These are phyloP conservation scores for Meandrina meandrites DNA, from an alignment of 92 coral and sea anemone species.

Conservation along the genomic window DNA sequence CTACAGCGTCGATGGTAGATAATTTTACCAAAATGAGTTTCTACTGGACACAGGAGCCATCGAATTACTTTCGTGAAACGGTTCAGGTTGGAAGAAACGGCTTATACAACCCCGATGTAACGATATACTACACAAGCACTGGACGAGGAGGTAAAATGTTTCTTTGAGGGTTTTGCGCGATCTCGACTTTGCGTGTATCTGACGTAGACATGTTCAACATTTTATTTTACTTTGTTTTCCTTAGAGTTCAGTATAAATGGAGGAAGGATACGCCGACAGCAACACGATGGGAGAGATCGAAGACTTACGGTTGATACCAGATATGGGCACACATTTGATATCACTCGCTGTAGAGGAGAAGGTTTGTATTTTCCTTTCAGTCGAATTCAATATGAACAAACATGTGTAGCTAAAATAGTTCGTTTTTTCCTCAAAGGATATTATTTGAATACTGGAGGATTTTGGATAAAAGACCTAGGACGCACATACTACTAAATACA, in stretches of 20 bases:
- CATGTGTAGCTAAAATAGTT: not conserved
- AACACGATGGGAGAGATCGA: not conserved
- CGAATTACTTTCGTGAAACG: not conserved
- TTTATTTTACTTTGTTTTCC: not conserved
- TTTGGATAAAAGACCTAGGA: not conserved
- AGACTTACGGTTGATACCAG: not conserved
- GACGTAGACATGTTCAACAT: not conserved
- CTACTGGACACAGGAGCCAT: not conserved
- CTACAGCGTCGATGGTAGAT: not conserved
- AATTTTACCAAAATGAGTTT: not conserved
- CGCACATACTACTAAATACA: not conserved
- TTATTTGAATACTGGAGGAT: not conserved
- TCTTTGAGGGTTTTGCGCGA: not conserved
- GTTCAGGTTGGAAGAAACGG: not conserved
- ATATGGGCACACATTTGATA: not conserved
- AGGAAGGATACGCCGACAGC: not conserved
- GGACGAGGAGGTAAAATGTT: slow-evolving; percentile 9
- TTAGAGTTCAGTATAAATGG: not conserved
- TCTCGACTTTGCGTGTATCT: not conserved
- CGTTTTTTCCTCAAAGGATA: not conserved
- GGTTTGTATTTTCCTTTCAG: not conserved
- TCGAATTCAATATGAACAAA: not conserved
- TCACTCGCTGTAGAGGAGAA: slow-evolving; percentile 5
- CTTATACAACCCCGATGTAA: not conserved
- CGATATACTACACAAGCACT: not conserved